Conservation (phyloP, 2,113 vertebrate species). For the Charadrius vociferus region DNA sequence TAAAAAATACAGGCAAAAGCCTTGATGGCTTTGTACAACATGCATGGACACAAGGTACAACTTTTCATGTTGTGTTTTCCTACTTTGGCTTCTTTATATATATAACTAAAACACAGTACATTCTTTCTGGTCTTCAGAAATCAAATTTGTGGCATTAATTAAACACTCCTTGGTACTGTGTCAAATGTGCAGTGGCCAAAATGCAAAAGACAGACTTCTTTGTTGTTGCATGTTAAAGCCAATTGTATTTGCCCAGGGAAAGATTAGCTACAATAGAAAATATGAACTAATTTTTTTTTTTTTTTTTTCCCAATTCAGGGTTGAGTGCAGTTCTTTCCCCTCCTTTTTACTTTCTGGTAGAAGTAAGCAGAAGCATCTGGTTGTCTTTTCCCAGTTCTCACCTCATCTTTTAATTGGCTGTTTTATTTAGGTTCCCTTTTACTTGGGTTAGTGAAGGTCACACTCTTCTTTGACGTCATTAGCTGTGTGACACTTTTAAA, state of each 20-base stretch:
- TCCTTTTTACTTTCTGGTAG: neutral
- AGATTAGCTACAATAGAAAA: neutral
- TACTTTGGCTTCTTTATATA: neutral
- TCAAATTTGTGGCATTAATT: neutral
- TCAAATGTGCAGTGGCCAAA: neutral
- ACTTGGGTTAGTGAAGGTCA: neutral
- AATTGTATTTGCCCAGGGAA: neutral
- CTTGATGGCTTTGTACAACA: neutral
- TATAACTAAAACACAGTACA: neutral
- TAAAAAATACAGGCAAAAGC: neutral
- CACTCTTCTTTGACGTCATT: neutral
- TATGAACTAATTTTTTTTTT: accelerated
- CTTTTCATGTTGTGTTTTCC: neutral
- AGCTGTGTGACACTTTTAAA: neutral
- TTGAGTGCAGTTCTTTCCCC: neutral
- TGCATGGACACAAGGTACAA: accelerated
- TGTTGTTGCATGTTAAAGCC: neutral
- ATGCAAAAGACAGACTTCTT: neutral
- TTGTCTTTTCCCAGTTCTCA: neutral
- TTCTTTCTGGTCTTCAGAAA: neutral
- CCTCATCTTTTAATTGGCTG: neutral
- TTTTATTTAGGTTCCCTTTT: neutral
- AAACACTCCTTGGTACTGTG: neutral
- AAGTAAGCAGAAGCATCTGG: neutral
- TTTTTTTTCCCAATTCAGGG: accelerated